Conservation (phyloP, 2,797 vertebrate genomes). For the Scolopax rusticola region DNA sequence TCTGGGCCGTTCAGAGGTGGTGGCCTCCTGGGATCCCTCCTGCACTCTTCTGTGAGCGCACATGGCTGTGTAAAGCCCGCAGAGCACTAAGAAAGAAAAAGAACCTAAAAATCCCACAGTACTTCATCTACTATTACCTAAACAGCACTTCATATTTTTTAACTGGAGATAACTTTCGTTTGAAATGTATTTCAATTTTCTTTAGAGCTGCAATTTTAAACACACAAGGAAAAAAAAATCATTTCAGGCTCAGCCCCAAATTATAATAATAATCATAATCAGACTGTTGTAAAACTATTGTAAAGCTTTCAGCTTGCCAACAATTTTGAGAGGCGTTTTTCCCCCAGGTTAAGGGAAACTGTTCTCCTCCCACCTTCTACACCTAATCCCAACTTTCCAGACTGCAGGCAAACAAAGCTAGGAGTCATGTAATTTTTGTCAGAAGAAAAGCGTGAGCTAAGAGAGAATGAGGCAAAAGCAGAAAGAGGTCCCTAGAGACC, state of each 20-base stretch:
- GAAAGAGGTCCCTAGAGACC: not conserved
- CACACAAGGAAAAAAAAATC: not conserved
- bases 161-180: not conserved
- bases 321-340: not conserved
- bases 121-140: not conserved
- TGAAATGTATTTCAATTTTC: not conserved
- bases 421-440: not conserved
- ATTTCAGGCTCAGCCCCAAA: fast-evolving
- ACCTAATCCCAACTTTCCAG: not conserved
- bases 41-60: not conserved
- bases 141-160: not conserved
- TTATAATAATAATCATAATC: not conserved
- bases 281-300: not conserved
- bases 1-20: not conserved
- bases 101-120: not conserved
- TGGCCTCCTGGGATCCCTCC: not conserved
- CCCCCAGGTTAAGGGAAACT: not conserved
- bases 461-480: not conserved
- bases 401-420: not conserved
- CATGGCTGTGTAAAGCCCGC: not conserved
- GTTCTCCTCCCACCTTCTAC: not conserved
- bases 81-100: not conserved
- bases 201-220: not conserved
- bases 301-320: not conserved
- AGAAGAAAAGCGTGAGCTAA: not conserved